phyloP scores from a whole-genome alignment of 2,797 vertebrate species.

The Potorous gilbertii region DNA sequence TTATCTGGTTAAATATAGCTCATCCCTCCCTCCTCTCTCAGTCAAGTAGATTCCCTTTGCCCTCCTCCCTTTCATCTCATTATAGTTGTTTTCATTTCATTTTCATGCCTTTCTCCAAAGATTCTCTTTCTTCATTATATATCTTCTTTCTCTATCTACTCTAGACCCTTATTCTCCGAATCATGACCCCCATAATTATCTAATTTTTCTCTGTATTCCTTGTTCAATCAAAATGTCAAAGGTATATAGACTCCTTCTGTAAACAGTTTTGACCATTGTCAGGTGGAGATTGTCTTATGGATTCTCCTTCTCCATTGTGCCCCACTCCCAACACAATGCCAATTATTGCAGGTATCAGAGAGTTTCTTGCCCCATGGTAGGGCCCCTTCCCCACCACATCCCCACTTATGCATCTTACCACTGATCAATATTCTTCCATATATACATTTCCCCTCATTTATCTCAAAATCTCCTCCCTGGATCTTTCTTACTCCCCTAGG shows the following conservation, averaged over 20 bases:
- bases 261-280: neutral
- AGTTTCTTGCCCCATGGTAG: neutral
- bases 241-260: neutral
- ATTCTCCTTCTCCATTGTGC: neutral
- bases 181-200: neutral
- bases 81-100: neutral
- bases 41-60: neutral
- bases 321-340: neutral
- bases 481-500: neutral
- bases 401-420: neutral
- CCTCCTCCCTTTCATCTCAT: neutral
- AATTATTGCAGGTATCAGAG: neutral
- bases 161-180: neutral
- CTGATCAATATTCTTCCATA: neutral
- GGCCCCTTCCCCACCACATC: neutral
- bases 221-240: neutral
- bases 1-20: neutral
- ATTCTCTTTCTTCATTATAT: neutral
- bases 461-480: neutral
- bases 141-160: neutral
- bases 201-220: neutral
- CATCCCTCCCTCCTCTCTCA: neutral
- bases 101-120: neutral
- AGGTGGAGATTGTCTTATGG: neutral
- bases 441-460: neutral